Evolutionary conservation across 2,113 vertebrate species (phyloP), one percentile per base, ranked within the genome.

Genomic region (Actenoides lindsayi): DNA sequence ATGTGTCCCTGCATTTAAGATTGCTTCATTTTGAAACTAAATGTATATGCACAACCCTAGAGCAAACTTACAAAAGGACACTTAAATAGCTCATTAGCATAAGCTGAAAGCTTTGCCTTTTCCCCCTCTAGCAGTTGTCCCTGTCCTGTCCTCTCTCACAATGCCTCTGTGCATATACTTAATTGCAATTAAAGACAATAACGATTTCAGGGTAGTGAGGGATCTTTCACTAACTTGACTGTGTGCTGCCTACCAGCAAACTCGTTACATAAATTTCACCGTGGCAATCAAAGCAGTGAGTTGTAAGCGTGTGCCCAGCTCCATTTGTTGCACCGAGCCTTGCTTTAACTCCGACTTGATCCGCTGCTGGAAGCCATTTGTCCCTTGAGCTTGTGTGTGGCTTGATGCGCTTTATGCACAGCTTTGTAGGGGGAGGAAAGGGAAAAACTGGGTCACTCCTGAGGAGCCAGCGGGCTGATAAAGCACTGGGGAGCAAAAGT

Each of bases 291-390:
- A 69, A 79, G 17, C 39, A 51, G 30, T 0, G 0, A 87, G 42
- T 23, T 1, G 0, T 37, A 75, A 87, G 27, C 77, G 27, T 35
- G 27, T 59, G 37, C 24, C 37, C n/a, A 50, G 17, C 44, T 64
- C 70, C 57, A 85, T 85, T 68, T 87, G 74, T 62, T 73, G 75
- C 57, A 17, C 30, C 11, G 19, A 35, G 20, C 60, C 57, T 84
- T 60, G 44, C 39, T 94, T 78, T 74, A 91, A 48, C 21, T 89
- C 68, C 51, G 62, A 7, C 62, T 86, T 53, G 73, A 82, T 75
- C 87, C 46, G 13, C 11, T 70, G 30, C 80, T 83, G 57, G 70
- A 86, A 86, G 76, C 35, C 48, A 83, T 80, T 92, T 94, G 64
- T 53, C 92, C 70, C 75, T 70, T 7, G 10, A 88, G 50, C 33